Conservation (phyloP, 1,140 invertebrate genomes). For the Diorhabda sublineata region DNA sequence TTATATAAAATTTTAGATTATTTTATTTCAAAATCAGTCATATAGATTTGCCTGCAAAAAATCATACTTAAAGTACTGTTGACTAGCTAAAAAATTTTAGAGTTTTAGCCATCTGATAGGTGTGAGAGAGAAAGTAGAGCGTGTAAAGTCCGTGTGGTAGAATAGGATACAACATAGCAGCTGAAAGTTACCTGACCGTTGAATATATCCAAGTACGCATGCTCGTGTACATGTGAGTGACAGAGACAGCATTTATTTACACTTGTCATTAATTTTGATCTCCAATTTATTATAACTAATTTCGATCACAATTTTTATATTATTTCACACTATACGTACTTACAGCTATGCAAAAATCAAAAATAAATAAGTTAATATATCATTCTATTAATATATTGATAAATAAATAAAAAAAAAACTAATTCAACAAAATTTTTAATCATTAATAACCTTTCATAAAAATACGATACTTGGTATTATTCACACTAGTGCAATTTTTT, state of each 20-base stretch:
- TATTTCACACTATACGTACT: slow-evolving; percentile 10
- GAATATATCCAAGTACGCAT: slow-evolving; percentile 10
- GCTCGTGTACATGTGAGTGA: slow-evolving; percentile 10
- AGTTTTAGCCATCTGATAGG: too few species aligned
- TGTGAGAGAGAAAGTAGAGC: too few species aligned
- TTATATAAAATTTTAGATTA: slow-evolving; percentile 1
- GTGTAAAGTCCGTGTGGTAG: slow-evolving; percentile 3
- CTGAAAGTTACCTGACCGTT: slow-evolving; percentile 7
- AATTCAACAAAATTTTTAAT: slow-evolving; percentile 3
- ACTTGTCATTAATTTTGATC: slow-evolving; percentile 10
- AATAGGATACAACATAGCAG: slow-evolving; percentile 7
- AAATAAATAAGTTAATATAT: slow-evolving; percentile 11
- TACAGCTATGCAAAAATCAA: slow-evolving; percentile 9
- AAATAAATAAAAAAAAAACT: slow-evolving; percentile 7
- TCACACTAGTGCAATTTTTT: slow-evolving; percentile 15
- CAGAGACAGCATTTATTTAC: slow-evolving; percentile 12
- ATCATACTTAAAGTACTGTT: too few species aligned
- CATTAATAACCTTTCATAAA: slow-evolving; percentile 12
- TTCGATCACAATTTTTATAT: slow-evolving; percentile 10
- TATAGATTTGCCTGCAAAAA: neutral
- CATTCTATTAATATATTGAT: neutral
- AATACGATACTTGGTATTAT: slow-evolving; percentile 17
- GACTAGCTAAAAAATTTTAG: too few species aligned
- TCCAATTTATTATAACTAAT: neutral
- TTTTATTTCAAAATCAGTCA: slow-evolving; percentile 1